Evolutionary conservation across 2,113 vertebrate genomes (phyloP).

Genomic region (Setophaga kirtlandii): DNA sequence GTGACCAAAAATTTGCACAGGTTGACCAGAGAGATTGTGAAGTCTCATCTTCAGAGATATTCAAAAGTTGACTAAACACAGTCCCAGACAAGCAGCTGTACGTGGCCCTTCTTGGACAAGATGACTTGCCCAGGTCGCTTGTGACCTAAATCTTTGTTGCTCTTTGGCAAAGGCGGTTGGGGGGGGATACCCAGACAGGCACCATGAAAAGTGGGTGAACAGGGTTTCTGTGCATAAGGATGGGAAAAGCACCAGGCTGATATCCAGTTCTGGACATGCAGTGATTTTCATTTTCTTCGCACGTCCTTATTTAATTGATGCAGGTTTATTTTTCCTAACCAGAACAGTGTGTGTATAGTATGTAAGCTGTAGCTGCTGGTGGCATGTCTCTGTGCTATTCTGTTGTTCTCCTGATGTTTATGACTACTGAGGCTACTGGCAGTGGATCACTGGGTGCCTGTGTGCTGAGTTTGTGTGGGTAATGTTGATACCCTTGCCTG

Average conservation of each 20-base stretch:
- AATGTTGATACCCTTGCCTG: neutral
- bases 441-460: fast-evolving
- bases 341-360: neutral
- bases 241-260: neutral
- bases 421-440: neutral
- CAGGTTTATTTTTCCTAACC: neutral
- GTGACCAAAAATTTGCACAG: neutral
- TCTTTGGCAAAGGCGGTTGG: neutral
- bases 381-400: neutral
- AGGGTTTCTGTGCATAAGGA: neutral
- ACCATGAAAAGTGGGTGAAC: neutral
- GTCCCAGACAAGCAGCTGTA: neutral
- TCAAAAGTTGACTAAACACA: neutral
- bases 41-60: neutral
- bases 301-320: neutral
- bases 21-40: neutral
- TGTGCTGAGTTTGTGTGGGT: neutral
- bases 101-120: neutral
- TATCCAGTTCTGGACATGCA: neutral
- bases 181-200: neutral
- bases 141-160: neutral
- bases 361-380: neutral
- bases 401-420: neutral
- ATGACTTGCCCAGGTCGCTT: neutral
- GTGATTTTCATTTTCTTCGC: neutral